Base-by-base conservation (phyloP, 2,113 vertebrate genomes). In the Corythornis cristatus region DNA sequence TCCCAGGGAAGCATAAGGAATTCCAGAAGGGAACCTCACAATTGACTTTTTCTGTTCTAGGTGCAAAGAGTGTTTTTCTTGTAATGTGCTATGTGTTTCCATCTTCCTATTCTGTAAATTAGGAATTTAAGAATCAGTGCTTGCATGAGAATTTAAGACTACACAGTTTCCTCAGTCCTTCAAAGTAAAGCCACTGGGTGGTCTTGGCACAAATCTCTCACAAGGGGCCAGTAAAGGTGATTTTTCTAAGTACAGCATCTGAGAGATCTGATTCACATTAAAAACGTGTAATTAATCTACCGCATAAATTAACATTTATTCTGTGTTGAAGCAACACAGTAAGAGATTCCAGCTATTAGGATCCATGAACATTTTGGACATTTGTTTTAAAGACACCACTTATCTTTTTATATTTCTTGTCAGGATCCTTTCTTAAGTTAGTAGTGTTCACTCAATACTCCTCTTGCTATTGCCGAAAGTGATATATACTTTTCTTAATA, bases 41-140 rank as follows among this genome's bases (percentile, higher is more conserved):
- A 86, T 17, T 15, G 5, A 28, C 9, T 90, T 77, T 73, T 85
- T 67, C 61, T 88, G 23, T 92, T 84, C 58, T 50, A 72, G 50
- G 20, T 79, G 66, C 37, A 93, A 70, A 71, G 64, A 3, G 19
- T 90, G 45, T 85, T 89, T 94, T 88, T 93, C 79, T 35, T 92
- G 48, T 31, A 91, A 60, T 64, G 21, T 67, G 31, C 45, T 73
- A 5, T 48, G 26, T 86, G 15, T 81, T 96, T 93, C 89, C 89
- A 89, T 94, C 87, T 94, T 95, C 84, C 51, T 80, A 92, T 89
- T 86, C 89, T 95, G 61, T 71, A 83, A 53, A 28, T 87, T n/a
- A 95, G 89, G 89, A 96, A 95, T 89, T 80, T 93, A 56, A 94
- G 91, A 92, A 89, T 90, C 94, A 89, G 91, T n/a, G 0, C 90